Evolutionary conservation across 2,113 vertebrate species (phyloP), one percentile per base, ranked within the genome.

Genomic region (Bagarius yarrelli): DNA sequence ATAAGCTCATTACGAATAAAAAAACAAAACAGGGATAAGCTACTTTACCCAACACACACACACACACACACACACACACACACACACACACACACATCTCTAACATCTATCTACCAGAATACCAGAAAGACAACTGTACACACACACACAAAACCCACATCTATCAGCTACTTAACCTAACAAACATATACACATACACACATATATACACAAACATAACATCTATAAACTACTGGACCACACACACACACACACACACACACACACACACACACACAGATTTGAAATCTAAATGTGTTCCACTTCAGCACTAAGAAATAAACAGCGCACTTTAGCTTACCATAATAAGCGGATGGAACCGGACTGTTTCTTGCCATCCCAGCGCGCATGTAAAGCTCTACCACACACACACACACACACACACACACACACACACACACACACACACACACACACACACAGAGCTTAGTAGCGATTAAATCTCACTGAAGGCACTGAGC

Each of bases 281-380:
- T 40, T 40, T 40, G 36, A 40, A 40, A 40, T 3, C 40, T n/a
- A 30, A 1, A 0, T 21, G 15, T 64, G 61, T 18, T 40, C 19
- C 66, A 25, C 21, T 69, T 69, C 36, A 71, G n/a, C 44, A 40
- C 53, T 56, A 11, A 57, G 13, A 40, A 8, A 75, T 23, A 75
- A 75, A 75, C 72, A n/a, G 16, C 0, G 19, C 3, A 11, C 19
- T 74, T 56, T 2, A 30, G 60, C 55, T 57, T 75, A 75, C 72
- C 72, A 30, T 57, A 75, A 9, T 34, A 75, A 56, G 4, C 52
- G 21, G 72, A 57, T 32, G 72, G 72, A 36, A 75, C 53, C 72
- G 72, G 72, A 32, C 72, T 75, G 21, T 57, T 30, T 55, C n/a
- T 75, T 32, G 72, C 53, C 72, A 75, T 75, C 72, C 8, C 72